These are phyloP conservation scores for Drosophila dunni DNA, from an alignment of 1,140 invertebrate species.

Conservation along the genomic window DNA sequence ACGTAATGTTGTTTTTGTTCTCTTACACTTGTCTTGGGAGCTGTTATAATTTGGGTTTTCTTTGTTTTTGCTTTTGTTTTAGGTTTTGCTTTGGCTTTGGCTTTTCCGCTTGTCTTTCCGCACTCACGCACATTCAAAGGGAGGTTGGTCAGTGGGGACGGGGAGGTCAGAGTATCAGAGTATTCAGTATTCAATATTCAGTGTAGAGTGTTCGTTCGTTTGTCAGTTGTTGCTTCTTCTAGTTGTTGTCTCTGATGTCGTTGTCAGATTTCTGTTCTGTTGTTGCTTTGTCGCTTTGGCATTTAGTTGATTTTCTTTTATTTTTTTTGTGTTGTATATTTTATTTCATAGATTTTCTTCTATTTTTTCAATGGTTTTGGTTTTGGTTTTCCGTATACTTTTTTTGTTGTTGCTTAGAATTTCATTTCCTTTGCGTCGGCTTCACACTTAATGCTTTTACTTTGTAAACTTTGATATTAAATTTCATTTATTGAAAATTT, in stretches of 20 bases:
- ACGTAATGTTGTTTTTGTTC: constrained; percentile 37
- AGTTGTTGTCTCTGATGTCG: constrained; percentile 10
- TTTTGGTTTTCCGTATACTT: constrained; percentile 2
- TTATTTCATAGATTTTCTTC: constrained; percentile 38
- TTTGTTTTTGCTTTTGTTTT: constrained; percentile 16
- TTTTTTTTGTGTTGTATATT: constrained; percentile 13
- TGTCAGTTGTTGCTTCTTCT: constrained; percentile 34
- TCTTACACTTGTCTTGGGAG: constrained; percentile 22
- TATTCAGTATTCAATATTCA: no score
- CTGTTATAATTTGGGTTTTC: constrained; percentile 36
- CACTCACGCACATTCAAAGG: constrained; percentile 52
- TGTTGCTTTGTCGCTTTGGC: constrained; percentile 54
- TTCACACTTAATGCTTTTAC: constrained; percentile 39
- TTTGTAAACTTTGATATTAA: constrained; percentile 52
- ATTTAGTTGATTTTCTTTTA: constrained; percentile 56
- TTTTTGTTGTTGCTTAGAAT: constrained; percentile 41
- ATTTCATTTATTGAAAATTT: constrained; percentile 60
- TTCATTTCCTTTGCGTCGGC: constrained; percentile 50
- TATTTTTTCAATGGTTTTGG: not conserved
- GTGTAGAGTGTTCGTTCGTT: constrained; percentile 23
- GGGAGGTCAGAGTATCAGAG: constrained; percentile 1
- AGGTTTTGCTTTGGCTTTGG: constrained; percentile 16
- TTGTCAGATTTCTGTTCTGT: constrained; percentile 45
- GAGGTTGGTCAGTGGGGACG: not conserved
- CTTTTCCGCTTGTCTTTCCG: constrained; percentile 13